Conservation (phyloP, 2,888 invertebrate genomes). For the Cistogaster globosa region DNA sequence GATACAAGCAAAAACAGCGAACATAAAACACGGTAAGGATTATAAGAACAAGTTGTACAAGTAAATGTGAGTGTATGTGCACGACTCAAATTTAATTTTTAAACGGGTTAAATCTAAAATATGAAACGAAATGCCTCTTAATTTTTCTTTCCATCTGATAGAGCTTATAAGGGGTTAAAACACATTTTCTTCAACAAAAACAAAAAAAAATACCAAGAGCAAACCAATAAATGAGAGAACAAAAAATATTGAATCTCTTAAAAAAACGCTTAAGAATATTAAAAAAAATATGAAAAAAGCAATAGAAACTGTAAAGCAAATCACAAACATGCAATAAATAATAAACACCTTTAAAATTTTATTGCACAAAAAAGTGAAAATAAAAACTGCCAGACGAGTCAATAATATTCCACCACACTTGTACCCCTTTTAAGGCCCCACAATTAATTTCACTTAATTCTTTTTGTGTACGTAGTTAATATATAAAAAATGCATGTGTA, state of each 20-base stretch:
- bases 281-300: neutral
- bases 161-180: neutral
- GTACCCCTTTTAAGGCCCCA: neutral
- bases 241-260: slow-evolving; percentile 8
- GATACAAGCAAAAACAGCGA: slow-evolving; percentile 7
- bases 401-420: slow-evolving; percentile 26
- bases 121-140: slow-evolving; percentile 72
- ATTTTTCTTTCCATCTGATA: slow-evolving; percentile 62
- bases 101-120: slow-evolving; percentile 56
- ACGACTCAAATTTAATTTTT: slow-evolving; percentile 24
- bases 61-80: slow-evolving; percentile 27
- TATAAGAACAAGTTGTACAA: neutral
- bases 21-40: slow-evolving; percentile 41
- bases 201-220: neutral
- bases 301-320: slow-evolving; percentile 62
- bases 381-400: slow-evolving; percentile 44
- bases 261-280: neutral
- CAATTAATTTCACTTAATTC: slow-evolving; percentile 2
- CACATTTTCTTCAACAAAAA: neutral
- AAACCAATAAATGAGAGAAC: neutral
- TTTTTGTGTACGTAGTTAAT: neutral
- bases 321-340: slow-evolving; percentile 75
- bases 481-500: neutral
- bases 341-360: slow-evolving; percentile 75
- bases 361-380: slow-evolving; percentile 67